These are phyloP conservation scores for Polyergus mexicanus DNA, from an alignment of 1,140 invertebrate species.

Conservation along the genomic window DNA sequence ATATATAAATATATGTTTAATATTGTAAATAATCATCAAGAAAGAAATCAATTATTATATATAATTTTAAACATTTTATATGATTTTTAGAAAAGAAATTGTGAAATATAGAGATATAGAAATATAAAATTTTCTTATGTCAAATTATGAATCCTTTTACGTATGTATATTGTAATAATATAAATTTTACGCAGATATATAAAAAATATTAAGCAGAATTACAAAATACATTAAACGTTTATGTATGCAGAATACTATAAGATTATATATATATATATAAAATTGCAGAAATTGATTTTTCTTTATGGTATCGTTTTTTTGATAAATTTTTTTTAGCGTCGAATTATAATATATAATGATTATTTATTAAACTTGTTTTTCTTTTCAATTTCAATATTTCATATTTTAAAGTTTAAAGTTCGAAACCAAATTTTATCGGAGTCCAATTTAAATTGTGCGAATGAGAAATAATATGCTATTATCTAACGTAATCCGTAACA, in stretches of 20 bases:
- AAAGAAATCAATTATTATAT: neutral
- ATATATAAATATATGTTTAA: neutral
- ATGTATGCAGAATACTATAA: neutral
- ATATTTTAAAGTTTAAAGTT: neutral
- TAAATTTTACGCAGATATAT: neutral
- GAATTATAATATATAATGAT: too few relatives aligned
- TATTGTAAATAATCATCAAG: neutral
- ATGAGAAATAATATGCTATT: neutral
- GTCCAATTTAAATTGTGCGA: neutral
- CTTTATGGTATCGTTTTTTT: neutral
- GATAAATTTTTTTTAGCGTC: neutral
- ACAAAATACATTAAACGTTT: too few relatives aligned
- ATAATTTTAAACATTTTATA: neutral
- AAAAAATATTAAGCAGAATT: neutral
- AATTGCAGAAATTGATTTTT: neutral
- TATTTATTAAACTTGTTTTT: neutral
- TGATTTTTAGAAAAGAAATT: neutral
- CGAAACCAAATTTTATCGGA: slow-evolving; percentile 3
- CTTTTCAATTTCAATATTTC: neutral
- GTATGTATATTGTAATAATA: neutral
- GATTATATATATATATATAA: too few relatives aligned
- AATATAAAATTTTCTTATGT: neutral
- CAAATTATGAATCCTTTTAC: neutral
- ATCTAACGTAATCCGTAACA: neutral
- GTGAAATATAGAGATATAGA: neutral